A percentile compares a stretch with the other conserved stretches of the same genome.
Conservation (phyloP, 1,140 invertebrate genomes). For the Calephelis nemesis region DNA sequence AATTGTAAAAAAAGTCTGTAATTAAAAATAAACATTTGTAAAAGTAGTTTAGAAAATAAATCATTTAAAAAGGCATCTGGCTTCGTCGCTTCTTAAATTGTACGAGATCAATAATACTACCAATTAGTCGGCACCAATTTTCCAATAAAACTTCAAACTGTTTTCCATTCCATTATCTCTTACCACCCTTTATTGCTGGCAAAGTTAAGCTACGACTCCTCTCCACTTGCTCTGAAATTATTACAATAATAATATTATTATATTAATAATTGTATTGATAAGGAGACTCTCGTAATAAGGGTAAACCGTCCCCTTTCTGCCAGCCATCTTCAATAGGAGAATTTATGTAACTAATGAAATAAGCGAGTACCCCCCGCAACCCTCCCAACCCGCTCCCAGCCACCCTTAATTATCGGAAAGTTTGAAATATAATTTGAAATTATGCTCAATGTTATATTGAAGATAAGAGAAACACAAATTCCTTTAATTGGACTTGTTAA, state of each 20-base stretch:
- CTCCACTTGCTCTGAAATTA: constrained; percentile 74
- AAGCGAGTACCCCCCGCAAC: constrained; percentile 66
- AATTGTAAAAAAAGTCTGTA: background rate
- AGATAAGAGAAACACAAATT: constrained; percentile 80
- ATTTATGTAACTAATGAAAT: constrained; percentile 79
- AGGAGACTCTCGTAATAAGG: constrained; percentile 79
- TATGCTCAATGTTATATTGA: constrained; percentile 79
- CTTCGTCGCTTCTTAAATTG: constrained; percentile 46
- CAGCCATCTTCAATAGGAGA: constrained; percentile 78
- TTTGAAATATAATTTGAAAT: constrained; percentile 79
- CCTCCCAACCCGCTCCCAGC: constrained; percentile 52
- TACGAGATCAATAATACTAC: constrained; percentile 73
- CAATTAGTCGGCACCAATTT: constrained; percentile 77
- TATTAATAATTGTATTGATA: constrained; percentile 79
- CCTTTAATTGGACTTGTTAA: constrained; percentile 79
- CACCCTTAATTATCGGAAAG: constrained; percentile 78
- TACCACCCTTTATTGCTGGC: constrained; percentile 76
- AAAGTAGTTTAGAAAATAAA: constrained; percentile 2
- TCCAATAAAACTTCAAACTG: constrained; percentile 79
- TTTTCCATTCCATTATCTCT: constrained; percentile 79
- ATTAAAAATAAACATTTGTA: background rate
- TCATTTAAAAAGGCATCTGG: constrained; percentile 22
- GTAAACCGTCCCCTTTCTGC: constrained; percentile 78
- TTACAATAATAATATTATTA: constrained; percentile 79
- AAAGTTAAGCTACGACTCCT: constrained; percentile 74